A percentile compares a stretch with the other conserved stretches of the same genome.
phyloP scores from a whole-genome alignment of 2,113 vertebrate species.

The Lethenteron camtschaticum region DNA sequence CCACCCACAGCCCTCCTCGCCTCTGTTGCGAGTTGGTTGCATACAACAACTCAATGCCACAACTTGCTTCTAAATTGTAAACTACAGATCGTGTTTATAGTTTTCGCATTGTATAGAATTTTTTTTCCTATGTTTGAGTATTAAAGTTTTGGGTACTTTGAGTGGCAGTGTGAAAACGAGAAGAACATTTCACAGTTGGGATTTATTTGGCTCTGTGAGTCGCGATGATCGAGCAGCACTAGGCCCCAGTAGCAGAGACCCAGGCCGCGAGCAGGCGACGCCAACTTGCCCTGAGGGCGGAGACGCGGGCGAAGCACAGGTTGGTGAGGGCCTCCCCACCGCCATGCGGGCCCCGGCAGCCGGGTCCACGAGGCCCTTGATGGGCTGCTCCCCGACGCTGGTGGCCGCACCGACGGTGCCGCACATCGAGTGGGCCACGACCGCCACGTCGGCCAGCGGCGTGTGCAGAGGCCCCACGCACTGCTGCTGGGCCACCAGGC shows the following conservation, averaged over 20 bases:
- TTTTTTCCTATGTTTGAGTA: too few relatives aligned
- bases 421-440: slow-evolving; percentile 55
- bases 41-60: too few relatives aligned
- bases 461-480: slow-evolving; percentile 77
- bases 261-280: too few relatives aligned
- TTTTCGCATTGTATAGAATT: too few relatives aligned
- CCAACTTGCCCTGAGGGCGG: slow-evolving; percentile 34
- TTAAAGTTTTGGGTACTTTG: too few relatives aligned
- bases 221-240: background rate
- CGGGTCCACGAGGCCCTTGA: slow-evolving; percentile 54
- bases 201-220: too few relatives aligned
- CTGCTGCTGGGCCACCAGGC: slow-evolving; percentile 76
- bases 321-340: slow-evolving; percentile 66
- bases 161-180: too few relatives aligned
- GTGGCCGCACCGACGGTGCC: slow-evolving; percentile 46
- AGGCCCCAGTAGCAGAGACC: background rate
- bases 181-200: too few relatives aligned
- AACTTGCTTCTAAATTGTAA: too few relatives aligned
- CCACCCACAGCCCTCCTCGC: too few relatives aligned
- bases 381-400: slow-evolving; percentile 60
- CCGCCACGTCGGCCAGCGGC: slow-evolving; percentile 58
- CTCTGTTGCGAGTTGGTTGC: too few relatives aligned
- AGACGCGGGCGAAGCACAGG: slow-evolving; percentile 51
- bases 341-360: slow-evolving; percentile 51
- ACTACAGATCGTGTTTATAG: too few relatives aligned